These are phyloP conservation scores for Cyaniris semiargus DNA, from an alignment of 2,888 invertebrate species.

Conservation along the genomic window DNA sequence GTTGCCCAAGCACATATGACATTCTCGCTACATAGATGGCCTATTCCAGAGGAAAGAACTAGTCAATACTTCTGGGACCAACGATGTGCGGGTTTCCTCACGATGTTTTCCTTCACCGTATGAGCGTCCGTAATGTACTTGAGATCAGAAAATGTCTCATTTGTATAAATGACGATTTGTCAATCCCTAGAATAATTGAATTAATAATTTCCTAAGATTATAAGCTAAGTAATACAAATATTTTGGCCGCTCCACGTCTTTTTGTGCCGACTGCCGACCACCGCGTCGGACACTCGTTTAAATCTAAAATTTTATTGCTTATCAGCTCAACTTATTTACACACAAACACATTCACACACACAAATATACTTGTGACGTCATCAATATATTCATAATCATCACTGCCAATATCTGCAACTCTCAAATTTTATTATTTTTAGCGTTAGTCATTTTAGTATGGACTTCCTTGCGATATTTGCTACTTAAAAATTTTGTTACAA, in stretches of 20 bases:
- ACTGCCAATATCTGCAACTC: not conserved
- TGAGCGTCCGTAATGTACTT: no score
- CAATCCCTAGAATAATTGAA: no score
- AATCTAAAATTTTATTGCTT: conserved; percentile 72
- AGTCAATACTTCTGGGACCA: no score
- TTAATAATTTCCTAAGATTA: no score
- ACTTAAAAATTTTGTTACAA: not conserved
- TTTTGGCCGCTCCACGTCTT: not conserved
- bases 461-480: not conserved
- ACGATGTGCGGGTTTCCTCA: no score
- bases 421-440: not conserved
- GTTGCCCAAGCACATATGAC: no score
- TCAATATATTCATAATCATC: conserved; percentile 2
- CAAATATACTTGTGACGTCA: not conserved
- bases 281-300: conserved; percentile 23
- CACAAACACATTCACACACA: conserved; percentile 48
- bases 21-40: no score
- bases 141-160: no score
- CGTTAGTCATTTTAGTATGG: no score
- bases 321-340: conserved; percentile 64
- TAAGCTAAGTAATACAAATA: not conserved
- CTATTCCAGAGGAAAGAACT: no score
- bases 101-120: no score
- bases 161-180: no score
- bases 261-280: not conserved